Evolutionary conservation across 2,113 vertebrate species (phyloP).

Genomic region (Myocastor coypus): DNA sequence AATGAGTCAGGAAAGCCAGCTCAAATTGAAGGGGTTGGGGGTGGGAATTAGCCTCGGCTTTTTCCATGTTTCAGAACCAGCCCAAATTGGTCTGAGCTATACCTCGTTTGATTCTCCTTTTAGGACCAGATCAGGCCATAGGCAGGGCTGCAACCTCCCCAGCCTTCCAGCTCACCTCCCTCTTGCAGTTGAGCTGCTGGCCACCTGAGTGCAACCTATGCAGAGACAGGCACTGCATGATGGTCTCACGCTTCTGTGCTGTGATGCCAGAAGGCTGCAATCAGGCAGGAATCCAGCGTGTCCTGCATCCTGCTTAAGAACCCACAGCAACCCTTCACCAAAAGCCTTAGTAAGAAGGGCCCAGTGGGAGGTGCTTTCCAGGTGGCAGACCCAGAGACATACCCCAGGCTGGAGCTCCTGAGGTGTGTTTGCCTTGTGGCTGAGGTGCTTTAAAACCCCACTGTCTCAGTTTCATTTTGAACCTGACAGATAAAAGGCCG

Average conservation of each 20-base stretch:
- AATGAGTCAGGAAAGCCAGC: constrained; percentile 21
- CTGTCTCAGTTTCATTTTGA: constrained; percentile 80
- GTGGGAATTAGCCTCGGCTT: neutral
- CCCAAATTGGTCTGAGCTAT: neutral
- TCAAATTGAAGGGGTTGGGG: neutral
- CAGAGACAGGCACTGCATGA: neutral
- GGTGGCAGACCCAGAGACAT: neutral
- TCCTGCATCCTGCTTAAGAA: neutral
- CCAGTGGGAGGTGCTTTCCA: neutral
- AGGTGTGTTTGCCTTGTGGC: constrained; percentile 72
- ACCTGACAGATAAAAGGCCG: constrained; percentile 82
- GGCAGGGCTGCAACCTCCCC: neutral
- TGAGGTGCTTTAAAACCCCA: constrained; percentile 72
- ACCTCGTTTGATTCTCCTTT: neutral
- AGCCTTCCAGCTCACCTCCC: neutral
- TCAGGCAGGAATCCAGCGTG: no score
- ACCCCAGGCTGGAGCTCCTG: neutral
- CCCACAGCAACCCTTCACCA: neutral
- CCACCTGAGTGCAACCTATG: neutral
- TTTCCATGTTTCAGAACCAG: constrained; percentile 9
- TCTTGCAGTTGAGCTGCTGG: neutral
- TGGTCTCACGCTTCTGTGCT: neutral
- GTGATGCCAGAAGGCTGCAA: neutral
- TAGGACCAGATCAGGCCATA: neutral
- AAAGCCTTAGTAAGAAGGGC: neutral